A percentile compares a stretch with the other conserved stretches of the same genome.
phyloP scores from a whole-genome alignment of 35 echinoderm and acorn worm genomes.

The Anneissia japonica region DNA sequence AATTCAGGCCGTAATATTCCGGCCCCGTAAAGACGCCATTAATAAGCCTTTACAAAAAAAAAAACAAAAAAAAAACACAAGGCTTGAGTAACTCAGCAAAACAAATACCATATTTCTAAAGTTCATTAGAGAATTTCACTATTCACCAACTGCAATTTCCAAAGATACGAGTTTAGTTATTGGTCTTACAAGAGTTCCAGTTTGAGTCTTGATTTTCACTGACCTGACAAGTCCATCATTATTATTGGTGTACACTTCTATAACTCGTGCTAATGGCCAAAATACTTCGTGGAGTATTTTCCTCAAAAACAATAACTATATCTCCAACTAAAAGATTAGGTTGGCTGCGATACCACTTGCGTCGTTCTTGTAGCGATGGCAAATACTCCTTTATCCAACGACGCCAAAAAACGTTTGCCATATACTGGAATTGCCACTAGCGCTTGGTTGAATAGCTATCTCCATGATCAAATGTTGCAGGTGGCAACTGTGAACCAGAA shows the following conservation, averaged over 20 bases:
- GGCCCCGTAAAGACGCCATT: too few species aligned
- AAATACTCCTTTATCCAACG: constrained; percentile 56
- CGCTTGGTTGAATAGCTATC: constrained; percentile 27
- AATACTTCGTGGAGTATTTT: too few species aligned
- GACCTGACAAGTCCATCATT: background rate
- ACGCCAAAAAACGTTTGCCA: constrained; percentile 50
- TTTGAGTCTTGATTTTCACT: background rate
- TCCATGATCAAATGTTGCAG: constrained; percentile 17
- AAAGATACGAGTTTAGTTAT: background rate
- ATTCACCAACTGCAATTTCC: background rate
- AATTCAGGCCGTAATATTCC: too few species aligned
- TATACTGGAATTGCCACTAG: constrained; percentile 35
- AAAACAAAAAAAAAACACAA: too few species aligned
- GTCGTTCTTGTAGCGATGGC: constrained; percentile 22
- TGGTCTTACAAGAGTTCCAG: background rate
- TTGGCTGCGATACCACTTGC: constrained; percentile 31
- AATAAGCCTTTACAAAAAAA: too few species aligned
- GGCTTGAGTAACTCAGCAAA: too few species aligned
- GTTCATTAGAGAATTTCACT: too few species aligned
- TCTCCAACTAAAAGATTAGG: constrained; percentile 20
- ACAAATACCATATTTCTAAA: too few species aligned
- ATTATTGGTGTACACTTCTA: background rate
- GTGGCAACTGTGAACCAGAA: background rate
- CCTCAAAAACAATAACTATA: too few species aligned
- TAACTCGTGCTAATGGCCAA: background rate